Percentiles rank a stretch among this genome's conserved stretches.
phyloP scores from a whole-genome alignment of 2,888 invertebrate species.

The Pyrochroa serraticornis region DNA sequence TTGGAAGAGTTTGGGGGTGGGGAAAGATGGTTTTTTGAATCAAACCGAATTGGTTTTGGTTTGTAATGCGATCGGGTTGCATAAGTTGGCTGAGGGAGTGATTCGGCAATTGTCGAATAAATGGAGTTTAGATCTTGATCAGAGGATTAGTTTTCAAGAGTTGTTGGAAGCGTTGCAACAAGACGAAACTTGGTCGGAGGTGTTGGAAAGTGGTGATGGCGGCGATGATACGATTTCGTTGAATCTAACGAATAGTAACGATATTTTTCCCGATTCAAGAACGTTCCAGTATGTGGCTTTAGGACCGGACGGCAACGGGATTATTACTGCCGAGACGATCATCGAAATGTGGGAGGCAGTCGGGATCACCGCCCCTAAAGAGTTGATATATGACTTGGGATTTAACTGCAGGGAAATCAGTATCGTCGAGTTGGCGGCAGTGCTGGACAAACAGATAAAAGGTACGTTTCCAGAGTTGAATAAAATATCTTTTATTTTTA shows the following conservation, averaged over 20 bases:
- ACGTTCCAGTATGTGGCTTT: constrained; percentile 55
- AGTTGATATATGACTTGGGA: constrained; percentile 71
- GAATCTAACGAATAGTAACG: constrained; percentile 52
- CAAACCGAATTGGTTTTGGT: constrained; percentile 68
- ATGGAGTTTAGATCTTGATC: constrained; percentile 67
- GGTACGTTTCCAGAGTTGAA: constrained; percentile 19
- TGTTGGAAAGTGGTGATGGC: constrained; percentile 37
- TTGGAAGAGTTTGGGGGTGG: constrained; percentile 68
- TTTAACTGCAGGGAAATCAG: constrained; percentile 65
- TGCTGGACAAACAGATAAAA: constrained; percentile 71
- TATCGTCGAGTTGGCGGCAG: constrained; percentile 67
- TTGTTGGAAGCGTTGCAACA: constrained; percentile 67
- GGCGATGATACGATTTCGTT: constrained; percentile 55
- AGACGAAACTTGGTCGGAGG: constrained; percentile 57
- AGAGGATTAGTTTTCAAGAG: constrained; percentile 69
- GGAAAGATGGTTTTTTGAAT: constrained; percentile 67
- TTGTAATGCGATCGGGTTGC: constrained; percentile 71
- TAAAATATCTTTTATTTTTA: background rate
- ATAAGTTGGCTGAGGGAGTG: constrained; percentile 69
- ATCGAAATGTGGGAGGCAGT: constrained; percentile 77
- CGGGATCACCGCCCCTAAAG: constrained; percentile 69
- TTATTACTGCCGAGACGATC: constrained; percentile 61
- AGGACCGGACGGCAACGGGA: constrained; percentile 53
- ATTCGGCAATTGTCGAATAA: constrained; percentile 69
- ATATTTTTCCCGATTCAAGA: constrained; percentile 50